phyloP scores from a whole-genome alignment of 2,797 vertebrate genomes.

The Microctenopoma steveboyesi region DNA sequence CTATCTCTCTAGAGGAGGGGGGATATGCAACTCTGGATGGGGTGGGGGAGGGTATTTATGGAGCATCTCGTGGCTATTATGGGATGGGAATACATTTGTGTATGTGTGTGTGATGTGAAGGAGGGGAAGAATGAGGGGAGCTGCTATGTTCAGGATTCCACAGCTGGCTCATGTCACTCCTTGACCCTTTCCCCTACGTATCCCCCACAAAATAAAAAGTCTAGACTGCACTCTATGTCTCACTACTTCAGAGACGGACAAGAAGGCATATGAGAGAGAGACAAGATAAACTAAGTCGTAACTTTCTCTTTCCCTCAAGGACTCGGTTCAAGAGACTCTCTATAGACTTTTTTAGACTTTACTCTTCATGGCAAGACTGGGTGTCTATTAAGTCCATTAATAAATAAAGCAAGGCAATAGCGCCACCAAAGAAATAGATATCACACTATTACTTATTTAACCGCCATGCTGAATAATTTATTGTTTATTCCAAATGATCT shows the following conservation, averaged over 20 bases:
- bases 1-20: constrained; percentile 68
- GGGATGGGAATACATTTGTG: constrained; percentile 44
- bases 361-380: constrained; percentile 69
- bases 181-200: constrained; percentile 64
- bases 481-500: constrained; percentile 84
- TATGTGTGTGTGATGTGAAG: constrained; percentile 50
- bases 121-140: constrained; percentile 52
- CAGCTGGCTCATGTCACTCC: constrained; percentile 83
- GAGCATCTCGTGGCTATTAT: constrained; percentile 79
- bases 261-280: constrained; percentile 46
- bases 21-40: constrained; percentile 65
- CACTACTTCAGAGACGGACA: constrained; percentile 53
- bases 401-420: constrained; percentile 82
- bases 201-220: constrained; percentile 74
- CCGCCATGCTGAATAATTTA: constrained; percentile 80
- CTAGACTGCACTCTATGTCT: constrained; percentile 68
- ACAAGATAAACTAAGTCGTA: constrained; percentile 63
- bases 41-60: constrained; percentile 73
- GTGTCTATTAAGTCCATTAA: constrained; percentile 81
- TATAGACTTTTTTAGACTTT: constrained; percentile 56
- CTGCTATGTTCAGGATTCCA: constrained; percentile 71
- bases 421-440: constrained; percentile 83
- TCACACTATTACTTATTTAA: constrained; percentile 85
- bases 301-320: constrained; percentile 70
- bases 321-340: constrained; percentile 65